Conservation (phyloP, 92 coral and sea anemone genomes). For the Parazoanthus darwini region DNA sequence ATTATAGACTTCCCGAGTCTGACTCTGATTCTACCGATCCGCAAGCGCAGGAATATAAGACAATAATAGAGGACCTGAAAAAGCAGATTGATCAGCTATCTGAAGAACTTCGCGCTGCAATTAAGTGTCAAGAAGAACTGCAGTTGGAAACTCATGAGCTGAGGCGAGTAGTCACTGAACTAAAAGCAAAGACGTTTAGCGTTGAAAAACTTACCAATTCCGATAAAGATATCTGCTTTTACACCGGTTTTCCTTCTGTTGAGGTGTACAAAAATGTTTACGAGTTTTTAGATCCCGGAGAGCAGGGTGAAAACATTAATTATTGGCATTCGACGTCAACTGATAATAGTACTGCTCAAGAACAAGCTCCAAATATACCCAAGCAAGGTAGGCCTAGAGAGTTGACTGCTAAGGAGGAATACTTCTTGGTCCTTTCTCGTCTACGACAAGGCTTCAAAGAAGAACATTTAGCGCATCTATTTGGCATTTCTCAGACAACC, state of each 20-base stretch:
- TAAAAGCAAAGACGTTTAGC: constrained; percentile 34
- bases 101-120: too few species aligned
- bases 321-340: too few species aligned
- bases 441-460: constrained; percentile 59
- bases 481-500: constrained; percentile 51
- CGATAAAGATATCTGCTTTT: constrained; percentile 54
- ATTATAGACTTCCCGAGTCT: too few species aligned
- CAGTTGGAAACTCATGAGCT: constrained; percentile 31
- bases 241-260: constrained; percentile 59
- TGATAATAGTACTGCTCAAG: too few species aligned
- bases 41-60: background rate
- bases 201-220: constrained; percentile 37
- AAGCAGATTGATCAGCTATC: background rate
- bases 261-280: constrained; percentile 54
- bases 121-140: background rate
- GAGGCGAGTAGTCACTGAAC: background rate
- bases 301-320: constrained; percentile 41
- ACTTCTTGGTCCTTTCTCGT: constrained; percentile 48
- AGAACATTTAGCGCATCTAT: constrained; percentile 56
- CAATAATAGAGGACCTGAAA: background rate
- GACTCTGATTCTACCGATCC: background rate
- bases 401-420: constrained; percentile 54
- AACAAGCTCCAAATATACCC: constrained; percentile 34
- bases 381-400: constrained; percentile 53
- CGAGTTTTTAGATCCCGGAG: constrained; percentile 66